Evolutionary conservation across 2,888 invertebrate genomes (phyloP), one percentile per base, ranked within the genome.

Genomic region (Halictus quadricinctus): DNA sequence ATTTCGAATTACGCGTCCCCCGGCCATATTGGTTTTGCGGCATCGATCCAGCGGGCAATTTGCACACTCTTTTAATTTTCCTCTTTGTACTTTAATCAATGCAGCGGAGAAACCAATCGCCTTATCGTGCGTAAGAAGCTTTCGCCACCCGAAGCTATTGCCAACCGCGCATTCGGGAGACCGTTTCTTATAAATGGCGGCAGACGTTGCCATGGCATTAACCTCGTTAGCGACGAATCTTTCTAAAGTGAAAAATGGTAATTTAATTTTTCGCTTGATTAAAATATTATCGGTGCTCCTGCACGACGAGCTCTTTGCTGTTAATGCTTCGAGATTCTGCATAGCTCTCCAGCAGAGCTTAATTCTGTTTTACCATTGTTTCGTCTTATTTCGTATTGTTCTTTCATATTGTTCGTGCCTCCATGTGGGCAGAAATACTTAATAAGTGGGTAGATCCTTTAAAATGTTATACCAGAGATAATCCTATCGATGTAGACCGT

Each of bases 61-160:
- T 50, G 21, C 82, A 79, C 81, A 25, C 79, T 76, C 66, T 64
- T 64, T 82, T 86, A 84, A 89, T 86, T 84, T 79, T 66, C 86
- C 75, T 72, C 77, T 81, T 81, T 81, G 85, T 73, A 70, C 64
- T 85, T 87, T 90, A 89, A 89, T 90, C 74, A 83, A 81, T 74
- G 73, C 79, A 41, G 66, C 54, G 21, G 72, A 60, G 48, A 36
- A 78, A 84, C 77, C 81, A 70, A 84, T 90, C 82, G 83, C 81
- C 86, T 87, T 78, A 89, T 76, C 82, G 81, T 74, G 76, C 73
- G 80, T 88, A 87, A 84, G 84, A 82, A 81, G 87, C 83, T 88
- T 82, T 75, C 50, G 41, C 18, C 75, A 58, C 50, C 79, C 36
- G 54, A 66, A 74, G 81, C 58, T 80, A 77, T 79, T 48, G 75